A percentile compares a stretch with the other conserved stretches of the same genome.
Evolutionary conservation across 2,113 vertebrate genomes (phyloP).

Genomic region (Heptranchias perlo): DNA sequence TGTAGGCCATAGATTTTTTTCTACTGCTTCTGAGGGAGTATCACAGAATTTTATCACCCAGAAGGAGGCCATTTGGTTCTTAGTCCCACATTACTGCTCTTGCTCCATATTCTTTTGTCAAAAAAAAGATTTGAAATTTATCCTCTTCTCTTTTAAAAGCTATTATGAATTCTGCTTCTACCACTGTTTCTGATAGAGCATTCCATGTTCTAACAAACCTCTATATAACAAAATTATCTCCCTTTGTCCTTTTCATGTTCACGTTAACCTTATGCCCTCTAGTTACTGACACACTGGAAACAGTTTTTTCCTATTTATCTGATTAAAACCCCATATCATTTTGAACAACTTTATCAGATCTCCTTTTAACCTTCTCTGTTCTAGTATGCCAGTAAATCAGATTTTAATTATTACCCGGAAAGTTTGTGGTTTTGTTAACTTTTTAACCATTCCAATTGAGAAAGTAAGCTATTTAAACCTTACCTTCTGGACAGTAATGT

Average conservation of each 20-base stretch:
- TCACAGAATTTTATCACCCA: neutral
- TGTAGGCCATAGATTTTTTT: neutral
- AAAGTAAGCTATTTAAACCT: neutral
- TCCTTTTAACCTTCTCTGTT: neutral
- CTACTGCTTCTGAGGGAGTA: neutral
- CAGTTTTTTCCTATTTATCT: neutral
- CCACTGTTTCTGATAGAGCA: neutral
- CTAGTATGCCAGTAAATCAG: neutral
- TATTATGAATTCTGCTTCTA: neutral
- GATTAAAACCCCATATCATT: neutral
- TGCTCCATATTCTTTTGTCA: neutral
- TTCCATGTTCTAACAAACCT: neutral
- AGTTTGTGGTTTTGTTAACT: neutral
- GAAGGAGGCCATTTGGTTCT: neutral
- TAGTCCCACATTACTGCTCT: neutral
- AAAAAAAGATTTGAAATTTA: neutral
- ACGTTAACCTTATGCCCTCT: neutral
- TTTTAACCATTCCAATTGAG: neutral
- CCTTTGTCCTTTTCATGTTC: neutral
- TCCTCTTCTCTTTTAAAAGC: neutral
- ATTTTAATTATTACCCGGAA: neutral
- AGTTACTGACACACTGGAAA: neutral
- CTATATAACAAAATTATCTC: neutral
- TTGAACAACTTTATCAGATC: neutral
- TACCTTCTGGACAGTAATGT: slow-evolving; percentile 23